Evolutionary conservation across 2,888 invertebrate species (phyloP), one percentile per base, ranked within the genome.

Genomic region (Euproctis similis): DNA sequence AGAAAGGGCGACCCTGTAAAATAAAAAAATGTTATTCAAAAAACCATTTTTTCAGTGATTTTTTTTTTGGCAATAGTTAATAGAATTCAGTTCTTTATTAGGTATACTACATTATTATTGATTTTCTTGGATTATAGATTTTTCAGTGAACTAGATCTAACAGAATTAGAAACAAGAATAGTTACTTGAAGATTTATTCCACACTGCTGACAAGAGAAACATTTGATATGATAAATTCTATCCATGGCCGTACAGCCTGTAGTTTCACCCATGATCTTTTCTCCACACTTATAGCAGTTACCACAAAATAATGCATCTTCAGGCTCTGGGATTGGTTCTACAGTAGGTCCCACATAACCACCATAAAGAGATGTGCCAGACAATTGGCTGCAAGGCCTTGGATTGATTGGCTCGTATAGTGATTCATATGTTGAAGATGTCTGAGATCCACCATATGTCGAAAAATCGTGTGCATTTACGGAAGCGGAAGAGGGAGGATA

Each of bases 181-280:
- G 42, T 39, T 45, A 80, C 97, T 81, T 95, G 92, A 28, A 84
- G 62, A 46, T 94, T 93, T 24, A 93, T 91, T 42, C 92, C 92
- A 76, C 98, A 98, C 38, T 94, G 92, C 31, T 91, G 91, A 70
- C 99, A 99, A 26, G 94, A 94, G 74, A 99, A 99, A 62, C 99
- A 99, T 38, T 90, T 89, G 34, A 97, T 95, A 61, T 99, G 98
- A 72, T 96, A 98, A 31, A 98, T 92, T 71, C 96, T 93, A 57
- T 97, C 96, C 95, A 99, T 97, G 0, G 98, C 98, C 0, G 97
- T 97, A 60, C 98, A 98, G 0, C 98, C 99, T 16, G 93, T 95
- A 12, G 93, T 95, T 75, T 97, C 97, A 0, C 96, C 97, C 59
- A 96, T 90, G 28, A 98, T 96, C 67, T 94, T 93, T 53, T 94